Evolutionary conservation across 2,888 invertebrate species (phyloP).

Genomic region (Penaeus monodon): DNA sequence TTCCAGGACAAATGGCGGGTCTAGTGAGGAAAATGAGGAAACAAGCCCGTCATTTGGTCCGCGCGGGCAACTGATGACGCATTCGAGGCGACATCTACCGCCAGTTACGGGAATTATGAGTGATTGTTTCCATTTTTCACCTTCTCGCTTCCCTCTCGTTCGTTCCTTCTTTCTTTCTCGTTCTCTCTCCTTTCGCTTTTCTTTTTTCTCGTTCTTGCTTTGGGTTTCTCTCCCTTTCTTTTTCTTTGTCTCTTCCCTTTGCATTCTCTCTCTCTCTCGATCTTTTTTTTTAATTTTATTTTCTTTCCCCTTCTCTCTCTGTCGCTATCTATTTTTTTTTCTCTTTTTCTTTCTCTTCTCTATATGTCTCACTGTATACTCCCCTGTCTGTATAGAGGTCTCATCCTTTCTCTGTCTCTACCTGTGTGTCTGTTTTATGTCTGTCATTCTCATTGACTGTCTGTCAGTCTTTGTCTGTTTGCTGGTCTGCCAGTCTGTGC

Average conservation of each 20-base stretch:
- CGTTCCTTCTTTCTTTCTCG: background rate
- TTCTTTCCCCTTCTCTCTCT: too few species aligned
- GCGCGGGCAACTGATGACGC: background rate
- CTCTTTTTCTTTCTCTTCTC: too few species aligned
- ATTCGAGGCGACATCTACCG: background rate
- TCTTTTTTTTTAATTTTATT: too few species aligned
- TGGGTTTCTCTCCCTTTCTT: background rate
- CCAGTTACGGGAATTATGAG: too few species aligned
- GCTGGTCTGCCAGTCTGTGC: too few species aligned
- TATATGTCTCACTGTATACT: too few species aligned
- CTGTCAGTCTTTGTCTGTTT: too few species aligned
- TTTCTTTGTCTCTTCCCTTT: background rate
- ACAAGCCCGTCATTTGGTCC: slow-evolving; percentile 11
- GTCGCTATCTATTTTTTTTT: too few species aligned
- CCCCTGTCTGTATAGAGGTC: too few species aligned
- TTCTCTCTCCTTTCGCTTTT: background rate
- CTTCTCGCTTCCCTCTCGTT: background rate
- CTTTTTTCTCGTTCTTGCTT: background rate
- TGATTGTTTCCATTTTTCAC: background rate
- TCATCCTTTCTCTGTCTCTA: too few species aligned
- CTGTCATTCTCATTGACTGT: too few species aligned
- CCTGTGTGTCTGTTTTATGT: too few species aligned
- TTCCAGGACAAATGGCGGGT: slow-evolving; percentile 18
- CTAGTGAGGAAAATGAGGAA: slow-evolving; percentile 23
- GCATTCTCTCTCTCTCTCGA: background rate